These are phyloP conservation scores for Xestia sexstrigata DNA, from an alignment of 2,888 invertebrate genomes.

Conservation along the genomic window DNA sequence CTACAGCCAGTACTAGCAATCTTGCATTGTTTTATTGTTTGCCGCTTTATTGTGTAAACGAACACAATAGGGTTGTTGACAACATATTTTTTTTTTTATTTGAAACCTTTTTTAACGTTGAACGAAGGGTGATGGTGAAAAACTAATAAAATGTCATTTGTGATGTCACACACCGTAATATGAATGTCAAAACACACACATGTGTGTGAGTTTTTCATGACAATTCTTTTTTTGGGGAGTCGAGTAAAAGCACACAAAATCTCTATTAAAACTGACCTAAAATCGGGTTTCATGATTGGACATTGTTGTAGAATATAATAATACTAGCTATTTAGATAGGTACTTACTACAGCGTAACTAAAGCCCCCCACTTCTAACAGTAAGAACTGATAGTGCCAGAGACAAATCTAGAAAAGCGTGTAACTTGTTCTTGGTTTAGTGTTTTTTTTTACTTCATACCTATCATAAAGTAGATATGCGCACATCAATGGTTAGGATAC, in stretches of 20 bases:
- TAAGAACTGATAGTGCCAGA: background rate
- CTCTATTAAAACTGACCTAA: background rate
- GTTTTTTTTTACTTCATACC: background rate
- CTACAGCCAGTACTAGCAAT: constrained; percentile 58
- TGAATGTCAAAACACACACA: no score
- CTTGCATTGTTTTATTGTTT: constrained; percentile 72
- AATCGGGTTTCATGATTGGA: background rate
- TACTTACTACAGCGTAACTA: background rate
- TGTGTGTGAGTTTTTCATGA: no score
- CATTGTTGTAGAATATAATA: background rate
- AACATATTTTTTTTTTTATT: background rate
- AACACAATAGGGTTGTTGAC: constrained; percentile 50
- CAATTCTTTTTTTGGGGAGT: background rate
- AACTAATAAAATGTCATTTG: background rate
- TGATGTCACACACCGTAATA: background rate
- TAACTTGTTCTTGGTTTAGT: no score
- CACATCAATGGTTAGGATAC: background rate
- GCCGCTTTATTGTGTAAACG: constrained; percentile 64
- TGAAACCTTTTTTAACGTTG: no score
- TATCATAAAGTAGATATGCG: background rate
- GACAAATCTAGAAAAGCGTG: background rate
- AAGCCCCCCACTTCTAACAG: no score
- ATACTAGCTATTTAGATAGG: background rate
- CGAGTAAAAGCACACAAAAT: background rate
- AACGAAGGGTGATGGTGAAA: background rate